These are phyloP conservation scores for Amphiura filiformis DNA, from an alignment of 35 echinoderm and acorn worm genomes.

Conservation along the genomic window DNA sequence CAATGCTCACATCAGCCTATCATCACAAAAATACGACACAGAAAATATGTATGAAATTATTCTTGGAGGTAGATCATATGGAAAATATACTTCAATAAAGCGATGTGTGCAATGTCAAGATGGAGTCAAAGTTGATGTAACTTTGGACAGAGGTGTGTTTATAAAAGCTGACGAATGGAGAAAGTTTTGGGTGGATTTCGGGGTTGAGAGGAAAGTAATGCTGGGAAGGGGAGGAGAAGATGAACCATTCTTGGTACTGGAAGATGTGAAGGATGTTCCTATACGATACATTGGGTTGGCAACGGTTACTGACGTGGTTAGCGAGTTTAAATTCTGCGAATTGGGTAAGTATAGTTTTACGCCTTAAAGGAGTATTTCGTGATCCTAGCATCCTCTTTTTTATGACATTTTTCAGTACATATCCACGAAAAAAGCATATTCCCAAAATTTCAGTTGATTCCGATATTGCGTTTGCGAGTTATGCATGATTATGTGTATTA, in stretches of 20 bases:
- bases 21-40: neutral
- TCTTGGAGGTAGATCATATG: neutral
- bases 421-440: too few relatives aligned
- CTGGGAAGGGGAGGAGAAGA: neutral
- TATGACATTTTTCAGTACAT: too few relatives aligned
- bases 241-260: neutral
- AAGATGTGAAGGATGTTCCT: neutral
- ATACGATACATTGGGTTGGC: conserved; percentile 1
- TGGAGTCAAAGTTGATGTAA: neutral
- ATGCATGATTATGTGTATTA: too few relatives aligned
- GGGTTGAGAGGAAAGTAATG: neutral
- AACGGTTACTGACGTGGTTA: neutral
- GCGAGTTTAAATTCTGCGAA: conserved; percentile 22
- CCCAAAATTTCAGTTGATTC: too few relatives aligned
- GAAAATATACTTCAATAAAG: neutral
- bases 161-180: neutral
- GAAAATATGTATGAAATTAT: conserved; percentile 25
- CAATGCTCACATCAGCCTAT: conserved; percentile 11
- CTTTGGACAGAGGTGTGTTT: neutral
- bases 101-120: neutral
- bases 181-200: neutral
- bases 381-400: too few relatives aligned
- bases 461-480: too few relatives aligned
- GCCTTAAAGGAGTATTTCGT: neutral
- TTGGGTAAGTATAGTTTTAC: conserved; percentile 7